Conservation (phyloP, 2,797 vertebrate species). For the Chiloscyllium punctatum region DNA sequence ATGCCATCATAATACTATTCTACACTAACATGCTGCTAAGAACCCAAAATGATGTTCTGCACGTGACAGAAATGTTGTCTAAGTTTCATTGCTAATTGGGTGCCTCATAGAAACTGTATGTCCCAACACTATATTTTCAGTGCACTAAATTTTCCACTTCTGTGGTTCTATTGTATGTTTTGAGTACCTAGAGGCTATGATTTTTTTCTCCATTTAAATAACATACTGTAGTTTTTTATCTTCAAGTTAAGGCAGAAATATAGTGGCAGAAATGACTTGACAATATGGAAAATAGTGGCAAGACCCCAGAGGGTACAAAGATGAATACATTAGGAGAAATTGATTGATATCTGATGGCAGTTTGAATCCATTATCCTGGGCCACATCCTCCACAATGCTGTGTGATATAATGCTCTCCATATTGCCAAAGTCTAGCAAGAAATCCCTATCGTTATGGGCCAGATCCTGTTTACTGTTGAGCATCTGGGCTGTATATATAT, state of each 20-base stretch:
- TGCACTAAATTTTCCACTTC: background rate
- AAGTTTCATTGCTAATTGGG: no score
- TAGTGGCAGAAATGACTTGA: background rate
- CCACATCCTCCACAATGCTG: background rate
- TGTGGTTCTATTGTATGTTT: background rate
- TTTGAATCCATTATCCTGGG: background rate
- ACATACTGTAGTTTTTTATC: no score
- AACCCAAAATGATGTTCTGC: no score
- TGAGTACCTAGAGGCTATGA: background rate
- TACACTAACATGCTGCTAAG: no score
- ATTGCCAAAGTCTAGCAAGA: background rate
- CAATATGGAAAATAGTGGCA: background rate
- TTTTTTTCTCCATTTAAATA: background rate
- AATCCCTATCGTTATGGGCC: background rate
- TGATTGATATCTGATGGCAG: background rate
- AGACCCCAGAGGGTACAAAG: background rate
- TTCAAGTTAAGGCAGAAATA: background rate
- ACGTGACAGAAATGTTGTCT: no score
- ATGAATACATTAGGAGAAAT: background rate
- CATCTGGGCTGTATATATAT: background rate
- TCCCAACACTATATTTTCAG: background rate
- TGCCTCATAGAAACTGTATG: no score
- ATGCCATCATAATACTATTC: no score
- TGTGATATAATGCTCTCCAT: background rate
- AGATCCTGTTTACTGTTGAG: background rate